Conservation (phyloP, 1,140 invertebrate species). For the Gonatopus flavifemur region DNA sequence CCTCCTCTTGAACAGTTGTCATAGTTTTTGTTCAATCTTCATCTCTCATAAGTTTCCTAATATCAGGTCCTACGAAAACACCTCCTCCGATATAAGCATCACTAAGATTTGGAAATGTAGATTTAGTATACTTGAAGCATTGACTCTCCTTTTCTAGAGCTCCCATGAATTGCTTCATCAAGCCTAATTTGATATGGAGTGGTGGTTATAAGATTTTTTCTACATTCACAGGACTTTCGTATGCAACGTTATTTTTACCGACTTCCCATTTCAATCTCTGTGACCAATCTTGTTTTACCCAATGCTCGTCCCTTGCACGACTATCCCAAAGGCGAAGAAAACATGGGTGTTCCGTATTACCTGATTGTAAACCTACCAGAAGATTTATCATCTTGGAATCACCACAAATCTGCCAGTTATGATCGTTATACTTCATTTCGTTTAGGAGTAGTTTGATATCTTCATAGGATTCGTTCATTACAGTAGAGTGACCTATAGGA, state of each 20-base stretch:
- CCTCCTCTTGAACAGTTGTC: background rate
- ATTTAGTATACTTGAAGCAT: background rate
- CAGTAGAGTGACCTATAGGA: background rate
- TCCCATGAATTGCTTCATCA: background rate
- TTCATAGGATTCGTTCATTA: background rate
- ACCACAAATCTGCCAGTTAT: no score
- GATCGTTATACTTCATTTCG: background rate
- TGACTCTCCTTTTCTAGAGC: background rate
- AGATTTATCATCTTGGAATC: background rate
- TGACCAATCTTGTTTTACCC: background rate
- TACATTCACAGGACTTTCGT: background rate
- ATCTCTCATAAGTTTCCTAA: background rate
- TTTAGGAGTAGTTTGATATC: background rate
- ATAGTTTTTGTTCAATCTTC: background rate
- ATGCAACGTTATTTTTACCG: background rate
- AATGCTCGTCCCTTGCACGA: background rate
- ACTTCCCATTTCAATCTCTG: background rate
- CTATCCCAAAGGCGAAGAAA: no score
- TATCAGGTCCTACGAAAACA: no score
- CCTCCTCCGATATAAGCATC: no score
- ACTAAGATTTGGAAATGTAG: background rate
- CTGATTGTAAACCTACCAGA: background rate
- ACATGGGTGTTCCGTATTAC: background rate
- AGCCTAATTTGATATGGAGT: background rate
- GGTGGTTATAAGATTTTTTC: background rate